Base-by-base conservation (phyloP, 2,888 invertebrate species). In the Eledona agricola region DNA sequence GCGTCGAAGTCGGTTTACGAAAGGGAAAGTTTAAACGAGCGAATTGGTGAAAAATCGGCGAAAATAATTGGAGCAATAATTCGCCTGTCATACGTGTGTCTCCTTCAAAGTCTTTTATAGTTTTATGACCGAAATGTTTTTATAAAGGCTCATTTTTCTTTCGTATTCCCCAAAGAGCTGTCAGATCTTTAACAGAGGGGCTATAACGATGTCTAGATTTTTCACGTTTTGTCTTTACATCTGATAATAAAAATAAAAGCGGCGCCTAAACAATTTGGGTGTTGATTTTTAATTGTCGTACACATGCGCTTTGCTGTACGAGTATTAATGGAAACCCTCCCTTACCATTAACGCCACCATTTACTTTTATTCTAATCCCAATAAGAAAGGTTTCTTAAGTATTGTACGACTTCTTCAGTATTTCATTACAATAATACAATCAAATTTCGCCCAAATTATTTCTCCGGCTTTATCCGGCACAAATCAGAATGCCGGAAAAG, bases 101-200 rank as follows among this genome's bases (percentile, higher is more conserved):
- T 55, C 43, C 45, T 43, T 49, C 49, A 52, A 47, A 60, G 47
- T 67, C 65, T 71, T 69, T 72, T 72, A 75, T 72, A 72, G 74
- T 73, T 76, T 76, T 76, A 76, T 73, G 69, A 68, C 71, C 62
- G 66, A 70, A 72, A 74, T 74, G 73, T 74, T 74, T 75, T 73
- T 75, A 74, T 75, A 75, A 74, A 74, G 68, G 70, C 62, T 68
- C 71, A 75, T 75, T 75, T 74, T 74, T 75, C 74, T 72, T 66
- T 59, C 42, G 38, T 51, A 66, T 65, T 70, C 73, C 71, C 74
- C 56, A 63, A 70, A 69, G 74, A 62, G 70, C 70, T 69, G 72
- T 74, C 69, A 71, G 69, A 69, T 65, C 64, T 63, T 70, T 67
- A 64, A 62, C 66, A 55, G 58, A 62, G 64, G 66, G 59, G 57